A percentile compares a stretch with the other conserved stretches of the same genome.
Conservation (phyloP, 1,140 invertebrate genomes). For the Tetragonula clypearis region DNA sequence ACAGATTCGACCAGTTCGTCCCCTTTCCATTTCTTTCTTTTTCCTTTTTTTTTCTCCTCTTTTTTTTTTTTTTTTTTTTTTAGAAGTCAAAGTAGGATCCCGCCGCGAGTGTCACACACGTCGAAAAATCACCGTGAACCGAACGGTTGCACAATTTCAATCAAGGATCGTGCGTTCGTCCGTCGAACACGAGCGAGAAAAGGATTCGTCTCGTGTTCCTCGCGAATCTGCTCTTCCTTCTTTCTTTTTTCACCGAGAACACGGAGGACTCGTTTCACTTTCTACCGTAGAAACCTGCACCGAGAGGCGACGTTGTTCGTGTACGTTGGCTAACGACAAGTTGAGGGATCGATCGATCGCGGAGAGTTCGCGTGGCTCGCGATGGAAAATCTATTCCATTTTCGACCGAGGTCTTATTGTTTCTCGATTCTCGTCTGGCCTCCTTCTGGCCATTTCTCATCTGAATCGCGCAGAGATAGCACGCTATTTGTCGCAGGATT, state of each 20-base stretch:
- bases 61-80: constrained; percentile 20
- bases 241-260: background rate
- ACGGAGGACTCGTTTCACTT: background rate
- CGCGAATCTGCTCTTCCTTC: background rate
- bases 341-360: background rate
- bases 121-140: constrained; percentile 7
- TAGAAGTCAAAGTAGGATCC: constrained; percentile 20
- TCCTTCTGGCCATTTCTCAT: constrained; percentile 9
- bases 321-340: constrained; percentile 4
- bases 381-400: too few species aligned
- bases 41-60: constrained; percentile 7
- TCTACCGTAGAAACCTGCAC: constrained; percentile 15
- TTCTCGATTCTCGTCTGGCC: background rate
- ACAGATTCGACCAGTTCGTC: constrained; percentile 21
- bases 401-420: background rate
- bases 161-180: background rate
- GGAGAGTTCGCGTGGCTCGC: background rate
- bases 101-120: constrained; percentile 37
- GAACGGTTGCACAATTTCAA: constrained; percentile 45
- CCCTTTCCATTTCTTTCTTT: background rate
- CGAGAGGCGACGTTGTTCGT: constrained; percentile 17
- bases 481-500: background rate
- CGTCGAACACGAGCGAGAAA: background rate
- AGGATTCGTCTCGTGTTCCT: background rate
- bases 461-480: constrained; percentile 18